Evolutionary conservation across 2,888 invertebrate genomes (phyloP).

Genomic region (Eupithecia dodoneata): DNA sequence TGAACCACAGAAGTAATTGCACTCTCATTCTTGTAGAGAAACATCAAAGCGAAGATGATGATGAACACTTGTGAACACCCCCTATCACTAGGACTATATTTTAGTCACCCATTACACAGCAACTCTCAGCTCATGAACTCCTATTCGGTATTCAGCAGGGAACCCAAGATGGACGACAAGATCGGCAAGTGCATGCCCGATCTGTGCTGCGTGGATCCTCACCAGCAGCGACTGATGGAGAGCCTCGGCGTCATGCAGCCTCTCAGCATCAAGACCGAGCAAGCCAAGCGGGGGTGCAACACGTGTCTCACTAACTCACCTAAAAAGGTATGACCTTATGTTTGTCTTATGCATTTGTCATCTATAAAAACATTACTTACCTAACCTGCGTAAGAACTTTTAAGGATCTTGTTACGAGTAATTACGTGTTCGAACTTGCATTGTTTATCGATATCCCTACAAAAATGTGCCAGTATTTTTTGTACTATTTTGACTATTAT

Average conservation of each 20-base stretch:
- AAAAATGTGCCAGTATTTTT: neutral
- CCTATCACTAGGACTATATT: neutral
- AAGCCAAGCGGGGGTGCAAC: slow-evolving; percentile 78
- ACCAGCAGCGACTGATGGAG: slow-evolving; percentile 69
- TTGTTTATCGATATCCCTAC: neutral
- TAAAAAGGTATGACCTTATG: slow-evolving; percentile 64
- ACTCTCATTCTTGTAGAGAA: neutral
- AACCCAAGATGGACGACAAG: slow-evolving; percentile 77
- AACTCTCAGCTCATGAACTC: neutral
- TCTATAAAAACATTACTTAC: neutral
- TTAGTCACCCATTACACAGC: neutral
- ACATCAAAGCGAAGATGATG: neutral
- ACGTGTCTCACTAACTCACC: slow-evolving; percentile 79
- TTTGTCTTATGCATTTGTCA: neutral
- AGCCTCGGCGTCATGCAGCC: slow-evolving; percentile 76
- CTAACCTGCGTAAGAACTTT: neutral
- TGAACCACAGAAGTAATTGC: neutral
- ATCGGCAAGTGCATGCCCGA: slow-evolving; percentile 75
- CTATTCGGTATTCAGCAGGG: slow-evolving; percentile 53
- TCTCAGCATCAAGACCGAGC: slow-evolving; percentile 80
- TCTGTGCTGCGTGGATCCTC: slow-evolving; percentile 70
- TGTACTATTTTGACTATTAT: too few relatives aligned
- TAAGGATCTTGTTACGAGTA: neutral
- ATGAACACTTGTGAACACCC: neutral
- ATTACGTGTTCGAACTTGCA: neutral